These are phyloP conservation scores for Micoletzkya japonica DNA, from an alignment of 2,888 invertebrate species.

Conservation along the genomic window DNA sequence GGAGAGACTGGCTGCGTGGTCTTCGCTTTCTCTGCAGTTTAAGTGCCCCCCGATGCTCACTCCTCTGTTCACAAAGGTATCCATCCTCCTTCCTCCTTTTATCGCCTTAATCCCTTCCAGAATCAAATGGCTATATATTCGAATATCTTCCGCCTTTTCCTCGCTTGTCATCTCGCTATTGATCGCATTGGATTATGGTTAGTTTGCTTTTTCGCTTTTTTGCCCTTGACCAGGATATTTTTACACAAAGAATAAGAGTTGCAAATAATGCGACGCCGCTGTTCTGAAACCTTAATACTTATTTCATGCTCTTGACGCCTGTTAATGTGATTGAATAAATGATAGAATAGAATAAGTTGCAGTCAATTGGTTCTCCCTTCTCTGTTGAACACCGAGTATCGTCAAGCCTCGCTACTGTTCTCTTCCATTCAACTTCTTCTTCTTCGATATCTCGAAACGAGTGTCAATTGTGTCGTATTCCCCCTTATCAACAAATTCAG, in stretches of 20 bases:
- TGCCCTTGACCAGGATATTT: not conserved
- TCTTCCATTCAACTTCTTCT: constrained; percentile 2
- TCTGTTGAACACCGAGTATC: not conserved
- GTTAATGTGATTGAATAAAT: too few relatives aligned
- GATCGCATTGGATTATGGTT: constrained; percentile 15
- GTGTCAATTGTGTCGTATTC: not conserved
- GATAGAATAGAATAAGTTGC: too few relatives aligned
- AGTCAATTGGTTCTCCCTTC: not conserved
- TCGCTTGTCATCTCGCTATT: constrained; percentile 27
- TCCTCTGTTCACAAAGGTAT: constrained; percentile 27
- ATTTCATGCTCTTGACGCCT: not conserved
- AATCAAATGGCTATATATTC: constrained; percentile 20
- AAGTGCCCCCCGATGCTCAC: constrained; percentile 23
- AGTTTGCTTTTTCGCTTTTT: not conserved
- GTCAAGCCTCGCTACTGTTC: constrained; percentile 15
- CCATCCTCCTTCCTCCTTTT: not conserved
- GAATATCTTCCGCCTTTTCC: constrained; percentile 25
- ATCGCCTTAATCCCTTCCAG: constrained; percentile 3
- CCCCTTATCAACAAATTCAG: constrained; percentile 18
- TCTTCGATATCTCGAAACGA: not conserved
- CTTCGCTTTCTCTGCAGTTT: constrained; percentile 19
- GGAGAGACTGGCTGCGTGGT: constrained; percentile 19
- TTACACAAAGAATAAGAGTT: too few relatives aligned
- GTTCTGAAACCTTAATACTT: not conserved
- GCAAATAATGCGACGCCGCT: too few relatives aligned